Percentiles rank a stretch among this genome's conserved stretches.
These are phyloP conservation scores for Narcine bancroftii DNA, from an alignment of 2,113 vertebrate genomes.

Conservation along the genomic window DNA sequence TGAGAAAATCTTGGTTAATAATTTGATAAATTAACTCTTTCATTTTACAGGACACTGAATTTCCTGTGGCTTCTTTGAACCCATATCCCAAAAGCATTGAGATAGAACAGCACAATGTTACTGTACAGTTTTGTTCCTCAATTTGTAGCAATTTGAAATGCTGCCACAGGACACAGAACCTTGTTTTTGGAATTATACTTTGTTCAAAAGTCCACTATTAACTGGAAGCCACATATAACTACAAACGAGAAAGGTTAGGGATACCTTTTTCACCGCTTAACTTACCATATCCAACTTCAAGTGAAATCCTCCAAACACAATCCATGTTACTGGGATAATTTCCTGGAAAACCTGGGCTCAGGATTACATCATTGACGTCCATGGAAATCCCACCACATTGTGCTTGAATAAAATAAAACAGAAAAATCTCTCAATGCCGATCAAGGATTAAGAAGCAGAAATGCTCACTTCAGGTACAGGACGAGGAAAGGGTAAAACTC, in stretches of 20 bases:
- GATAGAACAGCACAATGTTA: not conserved
- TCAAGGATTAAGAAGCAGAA: not conserved
- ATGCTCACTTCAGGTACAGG: not conserved
- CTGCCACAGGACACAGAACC: no score
- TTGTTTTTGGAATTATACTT: not conserved
- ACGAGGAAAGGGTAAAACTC: not conserved
- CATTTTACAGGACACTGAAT: not conserved
- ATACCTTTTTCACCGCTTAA: not conserved
- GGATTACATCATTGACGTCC: slow-evolving; percentile 89
- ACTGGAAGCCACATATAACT: no score
- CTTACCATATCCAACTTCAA: slow-evolving; percentile 92
- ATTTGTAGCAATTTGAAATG: not conserved
- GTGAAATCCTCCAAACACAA: slow-evolving; percentile 87
- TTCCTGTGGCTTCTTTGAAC: not conserved
- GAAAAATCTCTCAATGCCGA: not conserved
- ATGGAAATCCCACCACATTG: slow-evolving; percentile 85
- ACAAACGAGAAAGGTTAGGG: no score
- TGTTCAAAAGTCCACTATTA: not conserved
- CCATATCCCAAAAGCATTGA: not conserved
- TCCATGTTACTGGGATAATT: slow-evolving; percentile 97
- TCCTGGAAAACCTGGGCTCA: slow-evolving; percentile 94
- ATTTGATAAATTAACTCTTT: not conserved
- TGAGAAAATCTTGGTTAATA: not conserved
- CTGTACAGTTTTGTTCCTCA: not conserved
- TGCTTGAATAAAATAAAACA: slow-evolving; percentile 56